These are phyloP conservation scores for Nasonovia ribisnigri DNA, from an alignment of 2,888 invertebrate species.

Conservation along the genomic window DNA sequence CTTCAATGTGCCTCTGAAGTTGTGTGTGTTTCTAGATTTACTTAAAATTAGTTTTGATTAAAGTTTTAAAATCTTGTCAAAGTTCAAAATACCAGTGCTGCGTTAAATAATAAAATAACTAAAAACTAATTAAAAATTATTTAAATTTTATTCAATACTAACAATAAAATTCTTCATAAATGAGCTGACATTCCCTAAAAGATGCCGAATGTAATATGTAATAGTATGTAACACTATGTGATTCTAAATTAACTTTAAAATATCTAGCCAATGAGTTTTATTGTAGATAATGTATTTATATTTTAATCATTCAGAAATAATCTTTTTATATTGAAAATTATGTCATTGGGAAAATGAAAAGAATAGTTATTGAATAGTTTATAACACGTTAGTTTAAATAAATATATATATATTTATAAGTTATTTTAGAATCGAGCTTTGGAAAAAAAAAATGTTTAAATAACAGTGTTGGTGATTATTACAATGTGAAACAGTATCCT, in stretches of 20 bases:
- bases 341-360: neutral
- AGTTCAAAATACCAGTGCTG: neutral
- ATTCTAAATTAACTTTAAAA: neutral
- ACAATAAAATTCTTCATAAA: neutral
- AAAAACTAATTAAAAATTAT: conserved; percentile 1
- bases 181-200: neutral
- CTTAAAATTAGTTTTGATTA: neutral
- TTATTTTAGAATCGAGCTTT: neutral
- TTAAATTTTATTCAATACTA: neutral
- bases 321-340: neutral
- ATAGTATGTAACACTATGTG: neutral
- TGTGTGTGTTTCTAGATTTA: neutral
- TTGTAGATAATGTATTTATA: neutral
- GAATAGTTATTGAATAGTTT: neutral
- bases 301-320: neutral
- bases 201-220: neutral
- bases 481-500: neutral
- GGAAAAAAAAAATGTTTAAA: neutral
- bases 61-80: neutral
- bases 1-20: neutral
- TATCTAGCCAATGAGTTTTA: neutral
- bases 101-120: conserved; percentile 4
- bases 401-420: neutral
- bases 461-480: neutral
- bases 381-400: neutral